Conservation (phyloP, 92 coral and sea anemone genomes). For the Siderastrea radians region DNA sequence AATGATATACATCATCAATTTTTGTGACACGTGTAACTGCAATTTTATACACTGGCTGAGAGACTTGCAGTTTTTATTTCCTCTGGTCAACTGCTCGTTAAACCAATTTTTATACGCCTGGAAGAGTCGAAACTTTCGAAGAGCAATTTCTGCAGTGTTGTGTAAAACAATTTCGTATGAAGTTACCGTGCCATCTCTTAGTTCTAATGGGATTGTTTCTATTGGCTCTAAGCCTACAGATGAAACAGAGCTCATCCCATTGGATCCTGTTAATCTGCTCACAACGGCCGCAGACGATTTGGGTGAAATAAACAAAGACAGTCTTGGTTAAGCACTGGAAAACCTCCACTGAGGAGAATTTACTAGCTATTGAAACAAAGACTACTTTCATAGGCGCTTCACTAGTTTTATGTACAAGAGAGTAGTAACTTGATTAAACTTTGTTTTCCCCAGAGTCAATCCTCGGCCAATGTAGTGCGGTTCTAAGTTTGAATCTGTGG, state of each 20-base stretch:
- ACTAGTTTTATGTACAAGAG: too few species aligned
- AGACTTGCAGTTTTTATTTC: constrained; percentile 60
- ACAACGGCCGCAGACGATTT: background rate
- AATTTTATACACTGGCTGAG: constrained; percentile 68
- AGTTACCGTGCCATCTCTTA: background rate
- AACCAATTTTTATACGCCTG: constrained; percentile 75
- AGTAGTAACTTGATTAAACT: too few species aligned
- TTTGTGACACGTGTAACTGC: constrained; percentile 59
- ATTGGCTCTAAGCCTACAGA: constrained; percentile 8
- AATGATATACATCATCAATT: constrained; percentile 63
- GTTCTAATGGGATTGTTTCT: constrained; percentile 10
- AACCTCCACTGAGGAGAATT: too few species aligned
- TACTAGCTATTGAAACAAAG: too few species aligned
- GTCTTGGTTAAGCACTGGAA: background rate
- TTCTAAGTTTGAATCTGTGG: too few species aligned
- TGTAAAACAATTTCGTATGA: constrained; percentile 18
- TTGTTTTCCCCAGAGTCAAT: too few species aligned
- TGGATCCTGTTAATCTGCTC: constrained; percentile 19
- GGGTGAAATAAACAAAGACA: background rate
- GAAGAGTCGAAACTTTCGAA: constrained; percentile 50
- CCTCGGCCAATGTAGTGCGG: too few species aligned
- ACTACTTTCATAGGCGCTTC: too few species aligned
- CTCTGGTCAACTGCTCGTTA: constrained; percentile 61
- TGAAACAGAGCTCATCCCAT: background rate
- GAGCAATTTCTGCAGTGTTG: constrained; percentile 39